These are phyloP conservation scores for Fragum whitleyi DNA, from an alignment of 2,888 invertebrate genomes.

Conservation along the genomic window DNA sequence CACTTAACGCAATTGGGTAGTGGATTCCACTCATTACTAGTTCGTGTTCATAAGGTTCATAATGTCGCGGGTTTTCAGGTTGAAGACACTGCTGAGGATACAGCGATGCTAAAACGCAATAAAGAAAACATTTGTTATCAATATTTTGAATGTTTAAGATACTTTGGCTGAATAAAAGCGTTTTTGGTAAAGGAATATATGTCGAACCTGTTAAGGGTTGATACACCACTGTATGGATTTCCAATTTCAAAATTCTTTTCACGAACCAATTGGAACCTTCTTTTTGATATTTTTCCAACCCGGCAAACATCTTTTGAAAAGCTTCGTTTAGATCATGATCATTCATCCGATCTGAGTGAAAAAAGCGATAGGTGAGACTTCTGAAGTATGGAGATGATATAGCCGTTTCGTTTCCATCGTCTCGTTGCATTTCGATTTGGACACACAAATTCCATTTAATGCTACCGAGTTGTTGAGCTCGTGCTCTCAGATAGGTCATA, in stretches of 20 bases:
- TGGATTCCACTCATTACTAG: slow-evolving; percentile 41
- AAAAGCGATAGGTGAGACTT: slow-evolving; percentile 21
- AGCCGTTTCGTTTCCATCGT: slow-evolving; percentile 24
- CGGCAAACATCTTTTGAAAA: slow-evolving; percentile 46
- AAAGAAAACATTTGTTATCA: slow-evolving; percentile 56
- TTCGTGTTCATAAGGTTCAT: slow-evolving; percentile 36
- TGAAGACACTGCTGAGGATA: slow-evolving; percentile 23
- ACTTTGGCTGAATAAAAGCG: slow-evolving; percentile 6
- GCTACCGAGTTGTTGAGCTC: slow-evolving; percentile 11
- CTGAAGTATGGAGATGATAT: slow-evolving; percentile 30
- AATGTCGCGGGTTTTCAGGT: slow-evolving; percentile 40
- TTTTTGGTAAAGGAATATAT: slow-evolving; percentile 43
- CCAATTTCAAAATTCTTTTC: slow-evolving; percentile 37
- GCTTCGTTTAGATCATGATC: slow-evolving; percentile 46
- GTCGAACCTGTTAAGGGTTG: slow-evolving; percentile 46
- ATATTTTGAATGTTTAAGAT: slow-evolving; percentile 52
- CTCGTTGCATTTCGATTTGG: slow-evolving; percentile 41
- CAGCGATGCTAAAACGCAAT: slow-evolving; percentile 44
- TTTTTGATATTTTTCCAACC: slow-evolving; percentile 46
- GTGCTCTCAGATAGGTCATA: slow-evolving; percentile 7
- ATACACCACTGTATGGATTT: slow-evolving; percentile 48
- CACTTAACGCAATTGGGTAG: slow-evolving; percentile 40
- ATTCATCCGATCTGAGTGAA: not conserved
- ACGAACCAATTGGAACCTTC: slow-evolving; percentile 50
- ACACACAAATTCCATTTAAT: slow-evolving; percentile 27